phyloP scores from a whole-genome alignment of 2,888 invertebrate genomes.

The Neria commutata region DNA sequence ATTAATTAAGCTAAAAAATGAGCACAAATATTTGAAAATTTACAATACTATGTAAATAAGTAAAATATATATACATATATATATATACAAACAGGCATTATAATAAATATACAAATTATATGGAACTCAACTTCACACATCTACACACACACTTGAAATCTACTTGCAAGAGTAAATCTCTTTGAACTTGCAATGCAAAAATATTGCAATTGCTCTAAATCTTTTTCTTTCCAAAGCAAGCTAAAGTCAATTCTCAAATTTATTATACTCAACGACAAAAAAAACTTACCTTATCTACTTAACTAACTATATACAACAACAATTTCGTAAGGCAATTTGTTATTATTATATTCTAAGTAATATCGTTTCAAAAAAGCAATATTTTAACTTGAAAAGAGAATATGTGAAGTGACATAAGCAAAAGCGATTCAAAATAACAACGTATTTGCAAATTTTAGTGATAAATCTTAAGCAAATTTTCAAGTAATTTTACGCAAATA shows the following conservation, averaged over 20 bases:
- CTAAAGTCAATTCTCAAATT: conserved; percentile 26
- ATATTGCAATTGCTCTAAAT: not conserved
- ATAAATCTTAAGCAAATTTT: not conserved
- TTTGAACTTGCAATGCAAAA: not conserved
- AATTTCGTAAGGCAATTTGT: too few relatives aligned
- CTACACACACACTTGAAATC: conserved; percentile 3
- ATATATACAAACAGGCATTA: conserved; percentile 8
- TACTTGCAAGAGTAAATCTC: not conserved
- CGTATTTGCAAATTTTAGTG: conserved; percentile 1
- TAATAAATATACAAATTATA: conserved; percentile 11
- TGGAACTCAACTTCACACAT: conserved; percentile 4
- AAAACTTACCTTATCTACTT: conserved; percentile 14
- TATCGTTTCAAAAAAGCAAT: conserved; percentile 50
- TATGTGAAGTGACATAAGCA: not conserved
- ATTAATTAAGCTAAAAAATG: not conserved
- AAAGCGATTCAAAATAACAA: conserved; percentile 12
- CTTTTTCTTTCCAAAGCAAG: not conserved
- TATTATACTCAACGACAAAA: conserved; percentile 26
- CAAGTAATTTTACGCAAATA: conserved; percentile 28
- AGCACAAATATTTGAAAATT: conserved; percentile 11
- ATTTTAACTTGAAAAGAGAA: conserved; percentile 38
- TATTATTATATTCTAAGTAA: conserved; percentile 26
- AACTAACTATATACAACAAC: too few relatives aligned
- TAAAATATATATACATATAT: conserved; percentile 8
- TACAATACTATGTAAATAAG: conserved; percentile 12